Evolutionary conservation across 2,797 vertebrate species (phyloP).

Genomic region (Oophaga sylvatica): DNA sequence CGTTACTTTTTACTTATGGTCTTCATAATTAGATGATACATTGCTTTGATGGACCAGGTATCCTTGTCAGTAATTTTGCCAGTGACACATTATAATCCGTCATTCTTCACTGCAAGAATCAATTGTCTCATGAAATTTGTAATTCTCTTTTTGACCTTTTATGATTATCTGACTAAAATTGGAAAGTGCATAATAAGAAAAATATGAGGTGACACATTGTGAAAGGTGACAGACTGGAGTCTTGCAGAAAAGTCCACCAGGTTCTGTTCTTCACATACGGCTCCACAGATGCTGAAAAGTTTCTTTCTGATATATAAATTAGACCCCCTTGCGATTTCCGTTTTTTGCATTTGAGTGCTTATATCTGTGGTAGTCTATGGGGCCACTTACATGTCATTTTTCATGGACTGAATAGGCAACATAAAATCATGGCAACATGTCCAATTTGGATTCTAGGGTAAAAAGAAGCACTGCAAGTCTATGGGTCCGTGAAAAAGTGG

Average conservation of each 20-base stretch:
- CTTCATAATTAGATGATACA: conserved; percentile 2
- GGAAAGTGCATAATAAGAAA: conserved; percentile 12
- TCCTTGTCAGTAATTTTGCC: background rate
- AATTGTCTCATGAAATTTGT: conserved; percentile 9
- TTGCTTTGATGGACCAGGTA: background rate
- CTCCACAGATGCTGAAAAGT: background rate
- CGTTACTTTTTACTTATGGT: too few relatives aligned
- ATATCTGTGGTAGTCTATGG: too few relatives aligned
- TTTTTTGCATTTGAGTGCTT: too few relatives aligned
- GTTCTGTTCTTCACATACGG: background rate
- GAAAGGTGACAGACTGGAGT: background rate
- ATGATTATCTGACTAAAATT: conserved; percentile 38
- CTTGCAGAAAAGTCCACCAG: background rate
- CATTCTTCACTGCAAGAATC: conserved; percentile 10
- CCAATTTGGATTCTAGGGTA: too few relatives aligned
- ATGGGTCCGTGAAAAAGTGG: too few relatives aligned
- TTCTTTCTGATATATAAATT: background rate
- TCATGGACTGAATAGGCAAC: too few relatives aligned
- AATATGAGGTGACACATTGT: background rate
- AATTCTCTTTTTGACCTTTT: conserved; percentile 39
- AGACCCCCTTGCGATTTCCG: background rate
- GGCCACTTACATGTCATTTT: too few relatives aligned
- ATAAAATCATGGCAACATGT: too few relatives aligned
- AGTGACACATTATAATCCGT: conserved; percentile 7
- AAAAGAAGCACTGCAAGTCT: too few relatives aligned